These are phyloP conservation scores for Urophycis tenuis DNA, from an alignment of 2,797 vertebrate genomes.

Conservation along the genomic window DNA sequence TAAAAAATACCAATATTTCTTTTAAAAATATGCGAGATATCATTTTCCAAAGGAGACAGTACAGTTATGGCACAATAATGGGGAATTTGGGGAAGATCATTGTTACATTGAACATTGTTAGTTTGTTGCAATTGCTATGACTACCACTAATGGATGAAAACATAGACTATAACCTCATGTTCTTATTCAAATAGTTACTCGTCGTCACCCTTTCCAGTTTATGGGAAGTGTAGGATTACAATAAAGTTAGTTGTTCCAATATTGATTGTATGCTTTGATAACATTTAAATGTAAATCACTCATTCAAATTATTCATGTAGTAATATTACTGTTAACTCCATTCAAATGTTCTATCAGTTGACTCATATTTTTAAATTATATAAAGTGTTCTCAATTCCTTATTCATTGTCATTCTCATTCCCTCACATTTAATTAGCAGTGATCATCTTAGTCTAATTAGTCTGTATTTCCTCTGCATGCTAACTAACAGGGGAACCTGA, in stretches of 20 bases:
- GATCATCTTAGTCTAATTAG: constrained; percentile 69
- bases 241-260: not conserved
- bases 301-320: not conserved
- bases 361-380: not conserved
- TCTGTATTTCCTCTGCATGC: constrained; percentile 61
- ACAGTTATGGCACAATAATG: constrained; percentile 4
- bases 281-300: not conserved
- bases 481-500: constrained; percentile 48
- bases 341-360: not conserved
- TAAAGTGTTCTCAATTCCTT: constrained; percentile 54
- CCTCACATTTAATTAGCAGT: constrained; percentile 63
- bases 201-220: not conserved
- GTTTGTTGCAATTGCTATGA: not conserved
- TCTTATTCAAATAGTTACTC: not conserved
- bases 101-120: no score
- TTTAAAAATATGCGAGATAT: not conserved
- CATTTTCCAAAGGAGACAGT: constrained; percentile 38
- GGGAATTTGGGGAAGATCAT: not conserved
- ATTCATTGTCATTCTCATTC: constrained; percentile 60
- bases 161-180: not conserved
- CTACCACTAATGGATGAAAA: not conserved
- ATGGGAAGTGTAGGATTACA: not conserved
- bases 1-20: constrained; percentile 50
- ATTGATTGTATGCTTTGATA: not conserved
- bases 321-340: not conserved